Evolutionary conservation across 2,888 invertebrate genomes (phyloP).

Genomic region (Ophion slaviceki): DNA sequence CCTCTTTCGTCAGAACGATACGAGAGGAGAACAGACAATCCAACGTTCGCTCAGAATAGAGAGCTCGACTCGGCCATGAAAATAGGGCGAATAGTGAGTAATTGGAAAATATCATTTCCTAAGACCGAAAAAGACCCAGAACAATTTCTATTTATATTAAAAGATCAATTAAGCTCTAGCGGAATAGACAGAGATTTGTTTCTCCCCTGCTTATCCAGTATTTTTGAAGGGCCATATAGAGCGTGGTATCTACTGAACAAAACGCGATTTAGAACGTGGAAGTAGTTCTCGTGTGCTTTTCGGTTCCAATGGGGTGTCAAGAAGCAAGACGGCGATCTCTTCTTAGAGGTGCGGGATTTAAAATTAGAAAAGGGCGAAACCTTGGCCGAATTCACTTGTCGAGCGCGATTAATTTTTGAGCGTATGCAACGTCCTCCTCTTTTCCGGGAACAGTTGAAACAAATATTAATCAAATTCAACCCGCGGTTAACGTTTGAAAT

Average conservation of each 20-base stretch:
- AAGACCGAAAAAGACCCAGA: constrained; percentile 58
- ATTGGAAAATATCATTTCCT: constrained; percentile 24
- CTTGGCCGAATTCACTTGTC: constrained; percentile 61
- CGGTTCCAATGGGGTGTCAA: constrained; percentile 60
- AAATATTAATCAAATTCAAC: constrained; percentile 57
- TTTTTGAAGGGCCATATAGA: constrained; percentile 63
- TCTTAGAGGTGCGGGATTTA: constrained; percentile 7
- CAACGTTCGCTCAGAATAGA: neutral
- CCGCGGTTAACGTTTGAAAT: constrained; percentile 55
- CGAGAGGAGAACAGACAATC: too few relatives aligned
- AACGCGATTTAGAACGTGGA: constrained; percentile 53
- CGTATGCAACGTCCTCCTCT: constrained; percentile 57
- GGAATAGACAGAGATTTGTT: constrained; percentile 55
- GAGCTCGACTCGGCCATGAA: constrained; percentile 51
- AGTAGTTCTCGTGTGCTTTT: constrained; percentile 57
- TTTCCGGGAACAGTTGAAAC: constrained; percentile 38
- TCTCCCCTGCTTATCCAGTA: constrained; percentile 58
- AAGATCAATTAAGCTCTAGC: constrained; percentile 54
- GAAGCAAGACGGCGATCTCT: constrained; percentile 56
- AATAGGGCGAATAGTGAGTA: constrained; percentile 58
- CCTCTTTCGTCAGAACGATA: too few relatives aligned
- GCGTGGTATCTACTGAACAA: constrained; percentile 61
- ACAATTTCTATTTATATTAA: constrained; percentile 55
- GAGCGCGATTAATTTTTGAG: constrained; percentile 58
- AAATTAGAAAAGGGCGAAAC: constrained; percentile 22